phyloP scores from a whole-genome alignment of 2,113 vertebrate genomes.

The Ceyx cyanopectus region DNA sequence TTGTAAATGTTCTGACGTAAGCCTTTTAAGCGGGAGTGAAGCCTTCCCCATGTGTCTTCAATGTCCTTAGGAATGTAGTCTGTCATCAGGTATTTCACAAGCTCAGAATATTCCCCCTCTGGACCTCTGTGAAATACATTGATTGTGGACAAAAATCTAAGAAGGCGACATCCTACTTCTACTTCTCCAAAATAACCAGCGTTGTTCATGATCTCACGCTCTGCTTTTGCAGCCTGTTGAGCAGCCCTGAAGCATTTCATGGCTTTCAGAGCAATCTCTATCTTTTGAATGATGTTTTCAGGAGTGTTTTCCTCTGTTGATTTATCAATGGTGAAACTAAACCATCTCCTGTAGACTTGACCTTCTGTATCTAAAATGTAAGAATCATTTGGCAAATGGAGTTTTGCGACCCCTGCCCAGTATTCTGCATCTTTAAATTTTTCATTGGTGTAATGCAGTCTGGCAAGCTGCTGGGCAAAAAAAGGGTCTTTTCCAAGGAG shows the following conservation, averaged over 20 bases:
- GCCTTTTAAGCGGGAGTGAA: slow-evolving; percentile 77
- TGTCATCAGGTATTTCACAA: slow-evolving; percentile 78
- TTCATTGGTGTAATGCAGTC: slow-evolving; percentile 80
- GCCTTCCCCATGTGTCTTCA: slow-evolving; percentile 67
- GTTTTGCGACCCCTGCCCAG: slow-evolving; percentile 80
- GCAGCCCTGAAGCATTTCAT: slow-evolving; percentile 81
- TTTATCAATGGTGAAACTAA: slow-evolving; percentile 71
- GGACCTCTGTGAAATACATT: slow-evolving; percentile 61
- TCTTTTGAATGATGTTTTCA: slow-evolving; percentile 54
- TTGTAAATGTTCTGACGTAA: slow-evolving; percentile 74
- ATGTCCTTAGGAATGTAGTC: slow-evolving; percentile 79
- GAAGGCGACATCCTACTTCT: slow-evolving; percentile 80
- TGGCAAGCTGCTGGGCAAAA: slow-evolving; percentile 85
- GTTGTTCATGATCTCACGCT: slow-evolving; percentile 72
- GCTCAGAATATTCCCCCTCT: slow-evolving; percentile 61
- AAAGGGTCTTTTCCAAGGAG: slow-evolving; percentile 77
- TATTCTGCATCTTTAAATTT: slow-evolving; percentile 79
- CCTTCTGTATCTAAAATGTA: slow-evolving; percentile 87
- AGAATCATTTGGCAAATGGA: slow-evolving; percentile 76
- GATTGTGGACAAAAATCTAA: slow-evolving; percentile 76
- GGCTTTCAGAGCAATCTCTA: slow-evolving; percentile 79
- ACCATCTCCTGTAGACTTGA: slow-evolving; percentile 84
- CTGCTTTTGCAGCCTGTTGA: slow-evolving; percentile 74
- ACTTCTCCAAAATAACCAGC: slow-evolving; percentile 80
- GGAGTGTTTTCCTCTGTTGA: slow-evolving; percentile 28